These are phyloP conservation scores for Petrocephalus zakoni DNA, from an alignment of 2,113 vertebrate genomes.

Conservation along the genomic window DNA sequence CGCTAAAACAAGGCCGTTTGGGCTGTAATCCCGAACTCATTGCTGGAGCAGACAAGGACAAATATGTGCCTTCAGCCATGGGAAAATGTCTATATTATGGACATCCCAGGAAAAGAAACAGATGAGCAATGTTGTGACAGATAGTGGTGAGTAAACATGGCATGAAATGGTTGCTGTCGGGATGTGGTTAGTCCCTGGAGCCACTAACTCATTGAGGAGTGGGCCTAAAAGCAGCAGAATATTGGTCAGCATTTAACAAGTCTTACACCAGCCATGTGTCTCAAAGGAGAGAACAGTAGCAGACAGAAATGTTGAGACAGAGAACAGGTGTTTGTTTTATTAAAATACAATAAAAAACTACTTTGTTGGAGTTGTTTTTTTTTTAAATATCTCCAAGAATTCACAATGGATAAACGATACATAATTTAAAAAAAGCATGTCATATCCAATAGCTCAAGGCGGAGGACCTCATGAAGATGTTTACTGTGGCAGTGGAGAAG, in stretches of 20 bases:
- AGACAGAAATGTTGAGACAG: slow-evolving; percentile 64
- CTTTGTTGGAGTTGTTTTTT: slow-evolving; percentile 53
- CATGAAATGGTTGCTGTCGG: slow-evolving; percentile 41
- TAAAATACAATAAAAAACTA: slow-evolving; percentile 79
- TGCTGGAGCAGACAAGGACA: neutral
- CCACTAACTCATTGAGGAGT: neutral
- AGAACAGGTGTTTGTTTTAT: slow-evolving; percentile 70
- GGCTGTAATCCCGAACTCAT: neutral
- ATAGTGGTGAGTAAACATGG: slow-evolving; percentile 40
- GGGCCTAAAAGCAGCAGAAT: neutral
- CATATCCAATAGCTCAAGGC: neutral
- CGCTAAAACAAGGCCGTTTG: neutral
- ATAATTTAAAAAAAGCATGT: slow-evolving; percentile 47
- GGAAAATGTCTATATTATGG: slow-evolving; percentile 32
- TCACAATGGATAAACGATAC: slow-evolving; percentile 63
- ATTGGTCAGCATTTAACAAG: neutral
- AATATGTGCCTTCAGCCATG: slow-evolving; percentile 25
- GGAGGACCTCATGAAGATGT: slow-evolving; percentile 12
- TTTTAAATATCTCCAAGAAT: slow-evolving; percentile 58
- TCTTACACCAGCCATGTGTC: neutral
- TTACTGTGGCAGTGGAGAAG: slow-evolving; percentile 15
- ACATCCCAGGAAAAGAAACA: slow-evolving; percentile 24
- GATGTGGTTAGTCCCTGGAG: neutral
- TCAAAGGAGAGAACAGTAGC: slow-evolving; percentile 45
- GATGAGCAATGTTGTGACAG: slow-evolving; percentile 39